Base-by-base conservation (phyloP, 2,113 vertebrate genomes). In the Ascaphus truei region DNA sequence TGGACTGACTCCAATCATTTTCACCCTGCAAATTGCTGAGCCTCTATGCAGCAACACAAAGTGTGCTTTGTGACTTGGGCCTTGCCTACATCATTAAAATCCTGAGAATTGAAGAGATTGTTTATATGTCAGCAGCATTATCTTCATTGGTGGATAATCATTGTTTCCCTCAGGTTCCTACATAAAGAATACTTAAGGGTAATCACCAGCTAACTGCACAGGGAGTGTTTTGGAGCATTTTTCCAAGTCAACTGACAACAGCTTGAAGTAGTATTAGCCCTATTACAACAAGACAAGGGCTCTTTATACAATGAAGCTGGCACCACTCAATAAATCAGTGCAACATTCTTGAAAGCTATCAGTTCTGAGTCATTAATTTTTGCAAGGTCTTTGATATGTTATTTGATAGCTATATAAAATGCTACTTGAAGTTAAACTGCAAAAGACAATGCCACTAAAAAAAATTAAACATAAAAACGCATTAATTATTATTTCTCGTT, bases 301-400 rank as follows among this genome's bases (percentile, higher is more conserved):
- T 87, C 87, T 88, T 84, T 81, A 88, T 77, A 80, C 80, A 85
- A 63, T 12, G 71, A 86, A 81, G 78, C 77, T 36, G 13, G 72
- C 80, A 78, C 74, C 76, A 85, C 83, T 89, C 84, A 79, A 85
- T 91, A 89, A 91, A 90, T 91, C 89, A 89, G 75, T 25, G 61
- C 61, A 71, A 75, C 81, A 81, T 83, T 75, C 82, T 84, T 73
- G 75, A 86, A 84, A 88, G 79, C 76, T 77, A 80, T 89, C 74
- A 16, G 81, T 89, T 88, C 86, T 77, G 76, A 87, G 75, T 75
- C 83, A 83, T 89, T 90, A 89, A 86, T 82, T 86, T 85, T 81
- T 80, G 76, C 15, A 61, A 75, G 79, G 80, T 84, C 75, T 84
- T 79, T 84, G 82, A 85, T 77, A 80, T 48, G 75, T 77, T 75